Evolutionary conservation across 2,113 vertebrate genomes (phyloP), one percentile per base, ranked within the genome.

Genomic region (Aleadryas rufinucha): DNA sequence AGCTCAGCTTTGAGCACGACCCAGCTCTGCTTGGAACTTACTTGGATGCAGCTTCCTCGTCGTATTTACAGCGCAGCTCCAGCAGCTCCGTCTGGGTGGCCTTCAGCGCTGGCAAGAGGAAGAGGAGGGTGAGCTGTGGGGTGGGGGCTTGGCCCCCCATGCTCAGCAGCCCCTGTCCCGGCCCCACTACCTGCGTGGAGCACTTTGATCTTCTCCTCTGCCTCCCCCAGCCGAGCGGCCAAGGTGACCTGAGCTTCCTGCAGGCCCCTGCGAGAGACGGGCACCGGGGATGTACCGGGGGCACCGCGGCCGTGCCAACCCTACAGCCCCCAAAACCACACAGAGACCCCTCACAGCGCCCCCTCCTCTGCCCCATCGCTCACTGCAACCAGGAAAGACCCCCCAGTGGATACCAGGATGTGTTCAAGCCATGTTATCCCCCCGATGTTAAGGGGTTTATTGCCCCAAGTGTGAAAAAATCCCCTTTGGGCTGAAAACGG

Each of bases 171-270:
- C 81, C 72, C 90, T 13, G 21, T 30, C 52, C 77, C 4, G 0
- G 35, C 20, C 37, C 57, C 66, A 31, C 18, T 97, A 99, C 99
- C 99, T 98, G 99, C 98, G 59, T 99, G 99, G 80, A 99, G 98
- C 93, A 99, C 98, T 97, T 98, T 99, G 98, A 99, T 99, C 98
- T 99, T 99, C 97, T 99, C 99, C 96, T 99, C 98, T 39, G 99
- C 99, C 97, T 99, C 99, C 93, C 98, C 98, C 88, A 99, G 98
- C 97, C 99, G 98, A 98, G 98, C 93, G 35, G 98, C 98, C 98
- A 99, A 97, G 87, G 98, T 98, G 96, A 98, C 94, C 82, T 99
- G 98, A 82, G 98, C 97, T 95, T 99, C 98, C 94, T 98, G 98
- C 89, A 99, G 98, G 87, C 99, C 98, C 97, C 99, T 99, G 96